Percentiles rank a stretch among this genome's conserved stretches.
Evolutionary conservation across 2,797 vertebrate genomes (phyloP).

Genomic region (Oreochromis grahami): DNA sequence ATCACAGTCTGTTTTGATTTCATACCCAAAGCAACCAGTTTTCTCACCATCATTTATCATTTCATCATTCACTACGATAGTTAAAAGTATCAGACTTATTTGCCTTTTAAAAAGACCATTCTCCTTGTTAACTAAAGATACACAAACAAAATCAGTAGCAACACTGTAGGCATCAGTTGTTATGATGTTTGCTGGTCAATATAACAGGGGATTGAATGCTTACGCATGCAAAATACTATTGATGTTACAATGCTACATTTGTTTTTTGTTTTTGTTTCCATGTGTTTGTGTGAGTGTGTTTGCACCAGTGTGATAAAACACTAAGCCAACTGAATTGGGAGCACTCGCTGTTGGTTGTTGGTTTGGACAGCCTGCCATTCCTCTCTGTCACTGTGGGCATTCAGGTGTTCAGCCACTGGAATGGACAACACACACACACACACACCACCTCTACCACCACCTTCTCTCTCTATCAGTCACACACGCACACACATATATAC

Average conservation of each 20-base stretch:
- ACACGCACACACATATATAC: background rate
- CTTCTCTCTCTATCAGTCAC: background rate
- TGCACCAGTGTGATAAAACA: constrained; percentile 35
- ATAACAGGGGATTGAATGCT: background rate
- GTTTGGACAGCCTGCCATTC: constrained; percentile 52
- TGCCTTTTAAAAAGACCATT: background rate
- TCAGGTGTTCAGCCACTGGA: constrained; percentile 52
- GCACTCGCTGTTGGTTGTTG: constrained; percentile 34
- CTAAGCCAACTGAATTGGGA: constrained; percentile 28
- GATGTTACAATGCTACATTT: background rate
- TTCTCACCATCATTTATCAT: background rate
- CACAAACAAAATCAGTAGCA: background rate
- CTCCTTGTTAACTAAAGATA: background rate
- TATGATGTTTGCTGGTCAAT: background rate
- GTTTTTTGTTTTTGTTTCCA: background rate
- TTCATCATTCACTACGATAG: background rate
- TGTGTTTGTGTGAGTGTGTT: background rate
- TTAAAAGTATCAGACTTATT: background rate
- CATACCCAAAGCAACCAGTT: background rate
- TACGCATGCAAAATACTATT: background rate
- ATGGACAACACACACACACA: constrained; percentile 25
- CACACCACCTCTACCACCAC: background rate
- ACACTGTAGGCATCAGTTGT: background rate
- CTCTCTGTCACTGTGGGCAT: constrained; percentile 51
- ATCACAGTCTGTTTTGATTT: background rate